Evolutionary conservation across 2,797 vertebrate genomes (phyloP).

Genomic region (Podarcis siculus): DNA sequence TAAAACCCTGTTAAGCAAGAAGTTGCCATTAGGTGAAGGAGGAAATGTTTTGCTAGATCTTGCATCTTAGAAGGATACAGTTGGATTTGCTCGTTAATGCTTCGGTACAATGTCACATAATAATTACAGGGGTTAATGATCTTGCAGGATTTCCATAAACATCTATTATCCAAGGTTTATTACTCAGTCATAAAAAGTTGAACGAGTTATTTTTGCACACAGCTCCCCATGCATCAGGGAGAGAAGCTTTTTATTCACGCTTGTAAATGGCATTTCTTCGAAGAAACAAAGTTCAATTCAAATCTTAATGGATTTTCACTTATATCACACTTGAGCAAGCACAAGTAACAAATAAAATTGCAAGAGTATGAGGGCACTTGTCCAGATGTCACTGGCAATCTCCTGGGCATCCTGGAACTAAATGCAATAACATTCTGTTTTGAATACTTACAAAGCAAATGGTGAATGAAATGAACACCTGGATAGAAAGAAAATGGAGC

Average conservation of each 20-base stretch:
- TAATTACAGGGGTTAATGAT: conserved; percentile 28
- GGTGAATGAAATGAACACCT: conserved; percentile 46
- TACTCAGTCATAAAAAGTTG: conserved; percentile 44
- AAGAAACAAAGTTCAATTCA: conserved; percentile 32
- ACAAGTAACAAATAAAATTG: not conserved
- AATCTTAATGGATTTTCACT: conserved; percentile 26
- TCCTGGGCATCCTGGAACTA: conserved; percentile 7
- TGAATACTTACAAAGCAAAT: conserved; percentile 40
- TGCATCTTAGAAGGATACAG: not conserved
- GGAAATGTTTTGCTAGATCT: conserved; percentile 37
- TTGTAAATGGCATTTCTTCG: conserved; percentile 9
- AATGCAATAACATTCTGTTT: conserved; percentile 45
- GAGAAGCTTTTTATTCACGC: not conserved
- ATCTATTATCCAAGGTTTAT: conserved; percentile 39
- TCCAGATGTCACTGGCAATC: conserved; percentile 27
- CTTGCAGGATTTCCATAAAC: conserved; percentile 45
- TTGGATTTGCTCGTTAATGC: conserved; percentile 25
- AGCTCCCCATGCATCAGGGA: not conserved
- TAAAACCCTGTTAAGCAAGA: conserved; percentile 82
- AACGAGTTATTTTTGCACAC: conserved; percentile 21
- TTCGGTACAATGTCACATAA: conserved; percentile 31
- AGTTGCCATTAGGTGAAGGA: not conserved
- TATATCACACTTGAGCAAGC: not conserved
- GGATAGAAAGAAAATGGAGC: conserved; percentile 11
- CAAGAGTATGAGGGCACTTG: not conserved